Evolutionary conservation across 2,797 vertebrate genomes (phyloP).

Genomic region (Leptatherina wallacei): DNA sequence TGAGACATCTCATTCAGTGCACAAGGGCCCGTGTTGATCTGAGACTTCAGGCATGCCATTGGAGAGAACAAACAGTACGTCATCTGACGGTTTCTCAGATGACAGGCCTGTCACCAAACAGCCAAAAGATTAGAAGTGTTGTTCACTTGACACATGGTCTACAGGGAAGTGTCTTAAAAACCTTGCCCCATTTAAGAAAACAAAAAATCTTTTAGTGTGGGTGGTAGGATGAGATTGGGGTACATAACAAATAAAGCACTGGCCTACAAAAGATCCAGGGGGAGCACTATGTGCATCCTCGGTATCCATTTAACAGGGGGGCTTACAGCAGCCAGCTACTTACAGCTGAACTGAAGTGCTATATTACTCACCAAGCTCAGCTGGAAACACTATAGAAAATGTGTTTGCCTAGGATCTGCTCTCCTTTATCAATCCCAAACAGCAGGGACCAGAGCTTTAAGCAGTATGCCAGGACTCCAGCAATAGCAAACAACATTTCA

Average conservation of each 20-base stretch:
- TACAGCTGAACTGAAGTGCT: slow-evolving; percentile 69
- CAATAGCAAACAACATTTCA: slow-evolving; percentile 74
- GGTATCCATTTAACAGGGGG: slow-evolving; percentile 73
- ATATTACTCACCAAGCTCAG: slow-evolving; percentile 80
- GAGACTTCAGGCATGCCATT: slow-evolving; percentile 69
- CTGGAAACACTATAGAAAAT: slow-evolving; percentile 79
- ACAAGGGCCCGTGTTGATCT: slow-evolving; percentile 65
- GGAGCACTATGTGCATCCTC: slow-evolving; percentile 64
- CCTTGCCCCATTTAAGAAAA: slow-evolving; percentile 35
- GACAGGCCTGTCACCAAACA: slow-evolving; percentile 67
- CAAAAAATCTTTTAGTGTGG: slow-evolving; percentile 28
- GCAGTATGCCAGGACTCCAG: slow-evolving; percentile 66
- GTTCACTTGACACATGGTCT: slow-evolving; percentile 64
- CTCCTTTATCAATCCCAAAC: slow-evolving; percentile 81
- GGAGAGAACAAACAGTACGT: slow-evolving; percentile 63
- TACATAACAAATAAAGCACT: slow-evolving; percentile 71
- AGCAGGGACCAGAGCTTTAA: slow-evolving; percentile 77
- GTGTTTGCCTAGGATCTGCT: slow-evolving; percentile 77
- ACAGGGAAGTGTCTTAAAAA: slow-evolving; percentile 58
- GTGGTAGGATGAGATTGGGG: slow-evolving; percentile 60
- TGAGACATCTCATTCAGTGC: slow-evolving; percentile 78
- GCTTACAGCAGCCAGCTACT: slow-evolving; percentile 76
- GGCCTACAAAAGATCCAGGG: slow-evolving; percentile 70
- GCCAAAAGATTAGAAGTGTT: slow-evolving; percentile 59
- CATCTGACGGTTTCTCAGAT: slow-evolving; percentile 57